Evolutionary conservation across 2,797 vertebrate genomes (phyloP).

Genomic region (Pangasius sanitwongsei): DNA sequence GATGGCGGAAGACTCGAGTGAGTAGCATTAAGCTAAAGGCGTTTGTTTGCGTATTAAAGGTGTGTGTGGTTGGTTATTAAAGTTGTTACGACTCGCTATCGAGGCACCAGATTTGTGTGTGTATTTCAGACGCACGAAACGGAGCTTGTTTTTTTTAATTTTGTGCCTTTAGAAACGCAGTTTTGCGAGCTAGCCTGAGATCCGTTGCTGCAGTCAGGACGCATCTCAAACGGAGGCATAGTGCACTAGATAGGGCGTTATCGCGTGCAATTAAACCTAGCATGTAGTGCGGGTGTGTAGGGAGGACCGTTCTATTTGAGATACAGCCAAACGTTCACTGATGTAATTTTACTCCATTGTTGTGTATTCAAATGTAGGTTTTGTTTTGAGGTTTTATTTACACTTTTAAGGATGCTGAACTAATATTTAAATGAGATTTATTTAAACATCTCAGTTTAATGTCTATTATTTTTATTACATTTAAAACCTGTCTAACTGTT

Average conservation of each 20-base stretch:
- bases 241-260: not conserved
- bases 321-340: not conserved
- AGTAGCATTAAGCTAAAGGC: slow-evolving; percentile 28
- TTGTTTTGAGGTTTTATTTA: not conserved
- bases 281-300: not conserved
- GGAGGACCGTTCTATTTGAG: not conserved
- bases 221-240: slow-evolving; percentile 2
- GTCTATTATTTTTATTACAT: not conserved
- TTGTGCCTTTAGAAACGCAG: not conserved
- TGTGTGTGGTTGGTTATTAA: not conserved
- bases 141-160: not conserved
- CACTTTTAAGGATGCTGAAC: not conserved
- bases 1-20: slow-evolving; percentile 65
- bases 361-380: not conserved
- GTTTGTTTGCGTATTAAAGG: not conserved
- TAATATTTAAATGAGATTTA: not conserved
- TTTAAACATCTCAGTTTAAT: not conserved
- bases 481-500: not conserved
- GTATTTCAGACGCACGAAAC: not conserved
- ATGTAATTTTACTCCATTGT: not conserved
- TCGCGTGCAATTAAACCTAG: no score
- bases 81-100: not conserved
- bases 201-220: not conserved
- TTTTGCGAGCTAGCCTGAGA: not conserved
- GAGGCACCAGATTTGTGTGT: not conserved